phyloP scores from a whole-genome alignment of 2,113 vertebrate species.

The Odocoileus hemionus region DNA sequence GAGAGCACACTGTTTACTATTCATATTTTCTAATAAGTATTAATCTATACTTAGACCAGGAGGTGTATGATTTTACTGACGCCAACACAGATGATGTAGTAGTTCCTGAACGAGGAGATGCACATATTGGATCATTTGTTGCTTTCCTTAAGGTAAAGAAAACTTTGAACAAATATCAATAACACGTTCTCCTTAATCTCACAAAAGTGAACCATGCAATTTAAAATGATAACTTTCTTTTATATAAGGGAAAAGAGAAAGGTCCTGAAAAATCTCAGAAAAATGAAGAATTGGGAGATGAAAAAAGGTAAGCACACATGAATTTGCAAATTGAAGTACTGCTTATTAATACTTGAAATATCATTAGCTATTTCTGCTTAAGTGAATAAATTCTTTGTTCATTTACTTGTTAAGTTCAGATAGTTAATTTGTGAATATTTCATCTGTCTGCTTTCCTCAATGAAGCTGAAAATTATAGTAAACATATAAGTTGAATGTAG shows the following conservation, averaged over 20 bases:
- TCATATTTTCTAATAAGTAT: constrained; percentile 55
- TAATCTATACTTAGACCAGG: constrained; percentile 87
- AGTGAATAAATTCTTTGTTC: background rate
- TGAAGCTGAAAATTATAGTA: constrained; percentile 17
- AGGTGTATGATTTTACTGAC: constrained; percentile 94
- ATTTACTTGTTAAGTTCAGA: background rate
- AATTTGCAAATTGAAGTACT: constrained; percentile 12
- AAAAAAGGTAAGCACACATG: constrained; percentile 85
- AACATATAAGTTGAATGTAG: background rate
- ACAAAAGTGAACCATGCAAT: background rate
- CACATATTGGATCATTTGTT: constrained; percentile 83
- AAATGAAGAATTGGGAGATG: constrained; percentile 88
- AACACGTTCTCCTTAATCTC: background rate
- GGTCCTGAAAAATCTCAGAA: constrained; percentile 89
- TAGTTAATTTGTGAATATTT: constrained; percentile 29
- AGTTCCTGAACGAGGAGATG: constrained; percentile 87
- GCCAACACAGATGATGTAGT: constrained; percentile 88
- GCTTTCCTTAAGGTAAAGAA: constrained; percentile 90
- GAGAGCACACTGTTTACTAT: constrained; percentile 24
- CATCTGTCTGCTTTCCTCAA: background rate
- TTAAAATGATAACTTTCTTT: constrained; percentile 55
- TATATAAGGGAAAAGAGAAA: constrained; percentile 88
- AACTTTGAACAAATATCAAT: background rate
- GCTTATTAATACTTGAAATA: background rate
- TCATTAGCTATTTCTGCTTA: background rate